Base-by-base conservation (phyloP, 92 coral and sea anemone genomes). In the Chrysogorgia sp. region DNA sequence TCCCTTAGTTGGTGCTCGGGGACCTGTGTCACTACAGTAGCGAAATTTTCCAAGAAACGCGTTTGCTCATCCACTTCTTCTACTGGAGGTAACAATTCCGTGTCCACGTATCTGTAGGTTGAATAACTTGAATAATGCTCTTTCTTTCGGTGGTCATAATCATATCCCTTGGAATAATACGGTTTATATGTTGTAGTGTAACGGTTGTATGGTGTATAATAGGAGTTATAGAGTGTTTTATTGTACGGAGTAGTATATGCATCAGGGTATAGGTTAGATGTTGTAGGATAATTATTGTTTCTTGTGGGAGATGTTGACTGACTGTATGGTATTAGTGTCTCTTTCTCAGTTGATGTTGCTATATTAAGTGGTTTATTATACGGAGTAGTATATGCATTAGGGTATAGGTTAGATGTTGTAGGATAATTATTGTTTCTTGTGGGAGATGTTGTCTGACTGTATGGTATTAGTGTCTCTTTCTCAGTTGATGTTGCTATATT, bases 1-100 rank as follows among this genome's bases (percentile, higher is more conserved):
- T 77, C 62, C 60, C 17, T 68, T 78, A 86, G 62, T 31, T 71
- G 71, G 1, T 67, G 34, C 62, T 68, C 80, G 24, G 86, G 81
- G 43, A 76, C 65, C 34, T 80, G 68, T 22, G 86, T 86, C 13
- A 86, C 80, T 62, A 63, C 57, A 13, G 84, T 66, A 3, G 82
- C 58, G 10, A 86, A 56, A 20, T 75, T 72, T 50, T 82, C 90
- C 47, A 81, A 45, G 40, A 69, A 69, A 19, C 45, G 25, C 1
- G 48, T 52, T 15, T 69, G 7, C 43, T 69, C 5, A 25, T 69
- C 32, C 0, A 69, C 60, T 26, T 69, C 58, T 4, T 69, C 76
- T n/a, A 10, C 20, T 7, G 37, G 53, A 2, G 76, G 76, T 21
- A 69, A 40, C 2, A 21, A 69, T 25, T 69, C 76, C 14, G n/a